Conservation (phyloP, 2,113 vertebrate genomes). For the Philantomba maxwellii region DNA sequence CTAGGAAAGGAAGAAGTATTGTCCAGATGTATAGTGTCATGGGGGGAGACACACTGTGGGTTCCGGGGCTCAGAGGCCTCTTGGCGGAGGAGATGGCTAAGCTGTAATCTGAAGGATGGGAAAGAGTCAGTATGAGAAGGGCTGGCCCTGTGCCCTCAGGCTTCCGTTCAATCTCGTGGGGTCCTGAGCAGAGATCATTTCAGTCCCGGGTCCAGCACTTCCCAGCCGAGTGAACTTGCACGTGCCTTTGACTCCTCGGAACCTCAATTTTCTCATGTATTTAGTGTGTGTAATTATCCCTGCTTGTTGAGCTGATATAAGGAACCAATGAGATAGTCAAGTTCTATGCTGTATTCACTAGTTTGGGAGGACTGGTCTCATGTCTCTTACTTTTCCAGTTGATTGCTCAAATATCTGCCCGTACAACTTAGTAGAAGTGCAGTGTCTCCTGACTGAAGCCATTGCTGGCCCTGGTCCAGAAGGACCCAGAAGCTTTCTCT, state of each 20-base stretch:
- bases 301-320: neutral
- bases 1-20: neutral
- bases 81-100: no score
- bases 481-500: neutral
- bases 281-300: neutral
- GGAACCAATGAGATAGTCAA: neutral
- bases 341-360: neutral
- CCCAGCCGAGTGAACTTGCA: neutral
- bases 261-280: neutral
- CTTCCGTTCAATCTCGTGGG: neutral
- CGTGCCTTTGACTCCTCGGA: neutral
- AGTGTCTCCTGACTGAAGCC: neutral
- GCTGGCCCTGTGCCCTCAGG: neutral
- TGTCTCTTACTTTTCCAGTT: neutral
- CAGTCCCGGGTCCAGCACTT: neutral
- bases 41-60: neutral
- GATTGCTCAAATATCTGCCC: neutral
- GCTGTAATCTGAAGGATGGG: neutral
- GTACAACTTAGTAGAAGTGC: neutral
- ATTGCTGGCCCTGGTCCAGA: neutral
- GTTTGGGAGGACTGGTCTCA: neutral
- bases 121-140: neutral
- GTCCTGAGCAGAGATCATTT: neutral
- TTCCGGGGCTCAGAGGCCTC: neutral
- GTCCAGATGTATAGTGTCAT: neutral